Conservation (phyloP, 2,888 invertebrate genomes). For the Acleris holmiana region DNA sequence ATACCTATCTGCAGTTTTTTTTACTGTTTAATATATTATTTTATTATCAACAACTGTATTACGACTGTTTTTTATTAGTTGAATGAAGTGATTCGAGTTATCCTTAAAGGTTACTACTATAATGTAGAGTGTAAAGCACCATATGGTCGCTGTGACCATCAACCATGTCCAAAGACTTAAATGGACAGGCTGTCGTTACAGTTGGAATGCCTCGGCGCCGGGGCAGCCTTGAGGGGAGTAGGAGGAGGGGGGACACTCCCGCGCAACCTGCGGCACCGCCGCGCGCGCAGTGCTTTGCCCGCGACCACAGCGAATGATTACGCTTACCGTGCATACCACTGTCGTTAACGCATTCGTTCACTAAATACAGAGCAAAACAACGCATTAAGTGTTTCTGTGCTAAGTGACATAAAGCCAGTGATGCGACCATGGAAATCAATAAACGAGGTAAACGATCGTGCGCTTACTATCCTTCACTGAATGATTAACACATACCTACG, state of each 20-base stretch:
- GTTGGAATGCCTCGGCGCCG: conserved; percentile 72
- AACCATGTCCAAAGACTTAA: conserved; percentile 82
- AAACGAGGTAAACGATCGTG: conserved; percentile 59
- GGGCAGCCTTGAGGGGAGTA: conserved; percentile 59
- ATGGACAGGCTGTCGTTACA: conserved; percentile 83
- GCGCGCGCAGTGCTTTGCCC: conserved; percentile 62
- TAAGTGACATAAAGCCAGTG: conserved; percentile 63
- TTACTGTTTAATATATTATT: no score
- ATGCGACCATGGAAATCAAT: conserved; percentile 55
- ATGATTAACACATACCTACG: conserved; percentile 55
- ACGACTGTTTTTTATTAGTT: no score
- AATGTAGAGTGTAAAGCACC: conserved; percentile 69
- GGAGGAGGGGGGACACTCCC: conserved; percentile 51
- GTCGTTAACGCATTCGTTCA: conserved; percentile 38
- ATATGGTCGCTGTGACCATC: conserved; percentile 78
- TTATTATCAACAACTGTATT: no score
- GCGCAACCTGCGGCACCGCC: conserved; percentile 71
- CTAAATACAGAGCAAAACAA: conserved; percentile 51
- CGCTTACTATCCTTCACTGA: conserved; percentile 43
- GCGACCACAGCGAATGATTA: conserved; percentile 63
- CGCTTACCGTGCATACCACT: conserved; percentile 50
- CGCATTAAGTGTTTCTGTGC: conserved; percentile 53
- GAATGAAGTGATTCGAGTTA: conserved; percentile 47
- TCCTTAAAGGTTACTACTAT: conserved; percentile 60
- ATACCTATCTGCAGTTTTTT: no score